phyloP scores from a whole-genome alignment of 1,140 invertebrate species.

The Anoplolepis gracilipes region DNA sequence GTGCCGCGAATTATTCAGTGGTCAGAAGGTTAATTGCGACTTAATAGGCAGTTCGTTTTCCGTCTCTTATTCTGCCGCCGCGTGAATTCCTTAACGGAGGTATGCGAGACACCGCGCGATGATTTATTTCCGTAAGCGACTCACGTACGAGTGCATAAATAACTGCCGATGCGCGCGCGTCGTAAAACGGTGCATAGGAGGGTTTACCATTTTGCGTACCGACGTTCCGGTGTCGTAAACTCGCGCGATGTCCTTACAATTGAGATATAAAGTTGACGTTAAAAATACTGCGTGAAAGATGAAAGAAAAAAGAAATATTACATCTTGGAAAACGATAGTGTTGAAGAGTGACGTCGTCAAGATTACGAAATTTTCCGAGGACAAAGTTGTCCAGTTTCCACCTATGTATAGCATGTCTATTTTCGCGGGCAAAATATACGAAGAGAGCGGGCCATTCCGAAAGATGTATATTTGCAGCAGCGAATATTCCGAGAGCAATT shows the following conservation, averaged over 20 bases:
- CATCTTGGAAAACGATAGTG: background rate
- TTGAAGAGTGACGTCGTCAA: background rate
- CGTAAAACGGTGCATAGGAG: constrained; percentile 11
- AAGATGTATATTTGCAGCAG: constrained; percentile 15
- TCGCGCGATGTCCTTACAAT: constrained; percentile 4
- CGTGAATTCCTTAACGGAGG: constrained; percentile 21
- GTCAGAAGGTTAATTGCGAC: constrained; percentile 46
- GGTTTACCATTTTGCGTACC: background rate
- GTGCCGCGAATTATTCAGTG: background rate
- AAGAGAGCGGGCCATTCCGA: background rate
- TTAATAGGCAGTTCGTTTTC: constrained; percentile 42
- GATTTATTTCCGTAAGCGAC: constrained; percentile 34
- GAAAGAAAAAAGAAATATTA: background rate
- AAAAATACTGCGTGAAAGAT: background rate
- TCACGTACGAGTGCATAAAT: constrained; percentile 25
- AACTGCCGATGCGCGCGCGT: background rate
- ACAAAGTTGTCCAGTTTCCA: background rate
- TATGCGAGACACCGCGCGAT: constrained; percentile 18
- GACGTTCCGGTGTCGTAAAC: background rate
- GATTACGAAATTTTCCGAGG: constrained; percentile 3
- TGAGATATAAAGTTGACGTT: constrained; percentile 29
- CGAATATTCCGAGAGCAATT: constrained; percentile 44
- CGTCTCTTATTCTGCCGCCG: constrained; percentile 29
- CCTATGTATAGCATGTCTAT: background rate
- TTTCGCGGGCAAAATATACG: background rate